phyloP scores from a whole-genome alignment of 2,113 vertebrate genomes.

The Dromaius novaehollandiae region DNA sequence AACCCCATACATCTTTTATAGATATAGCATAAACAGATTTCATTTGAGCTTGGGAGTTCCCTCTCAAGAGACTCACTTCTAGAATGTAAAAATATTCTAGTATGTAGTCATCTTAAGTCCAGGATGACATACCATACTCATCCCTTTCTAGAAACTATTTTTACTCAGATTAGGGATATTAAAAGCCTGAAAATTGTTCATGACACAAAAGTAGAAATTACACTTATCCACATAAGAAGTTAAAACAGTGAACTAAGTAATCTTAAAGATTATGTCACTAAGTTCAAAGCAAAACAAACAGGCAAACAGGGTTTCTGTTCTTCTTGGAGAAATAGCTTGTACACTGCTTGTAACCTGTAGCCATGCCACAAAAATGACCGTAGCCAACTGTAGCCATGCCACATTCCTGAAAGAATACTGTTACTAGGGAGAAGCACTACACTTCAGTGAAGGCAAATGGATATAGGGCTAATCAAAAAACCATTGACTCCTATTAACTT shows the following conservation, averaged over 20 bases:
- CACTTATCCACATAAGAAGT: not conserved
- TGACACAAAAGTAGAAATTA: not conserved
- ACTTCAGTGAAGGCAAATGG: slow-evolving; percentile 24
- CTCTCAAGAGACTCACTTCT: not conserved
- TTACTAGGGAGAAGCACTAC: not conserved
- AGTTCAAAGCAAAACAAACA: not conserved
- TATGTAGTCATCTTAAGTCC: not conserved
- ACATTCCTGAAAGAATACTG: not conserved
- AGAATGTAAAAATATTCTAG: not conserved
- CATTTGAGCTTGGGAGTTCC: not conserved
- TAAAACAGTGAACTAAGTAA: not conserved
- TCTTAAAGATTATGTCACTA: not conserved
- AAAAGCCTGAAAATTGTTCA: not conserved
- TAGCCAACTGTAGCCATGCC: not conserved
- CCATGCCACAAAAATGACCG: not conserved
- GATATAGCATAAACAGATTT: not conserved
- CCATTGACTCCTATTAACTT: not conserved
- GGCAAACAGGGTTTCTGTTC: not conserved
- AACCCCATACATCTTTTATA: not conserved
- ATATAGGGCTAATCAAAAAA: slow-evolving; percentile 10
- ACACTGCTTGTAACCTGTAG: not conserved
- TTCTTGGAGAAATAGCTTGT: not conserved
- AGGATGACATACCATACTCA: not conserved
- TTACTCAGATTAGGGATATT: not conserved
- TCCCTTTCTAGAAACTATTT: not conserved